Evolutionary conservation across 2,888 invertebrate genomes (phyloP), one percentile per base, ranked within the genome.

Genomic region (Brassicogethes aeneus): DNA sequence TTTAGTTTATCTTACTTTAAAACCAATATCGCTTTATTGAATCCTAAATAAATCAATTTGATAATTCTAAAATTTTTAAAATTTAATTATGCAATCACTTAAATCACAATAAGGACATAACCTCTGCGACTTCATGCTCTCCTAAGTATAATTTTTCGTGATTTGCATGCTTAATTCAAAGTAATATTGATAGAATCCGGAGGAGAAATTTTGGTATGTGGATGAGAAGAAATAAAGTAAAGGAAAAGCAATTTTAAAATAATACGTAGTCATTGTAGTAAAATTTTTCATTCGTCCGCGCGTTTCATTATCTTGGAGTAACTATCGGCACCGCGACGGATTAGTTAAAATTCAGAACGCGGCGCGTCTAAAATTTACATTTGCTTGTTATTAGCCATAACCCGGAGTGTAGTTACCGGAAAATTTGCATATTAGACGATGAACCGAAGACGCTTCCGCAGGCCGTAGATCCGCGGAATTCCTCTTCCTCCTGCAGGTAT

Each of bases 401-500:
- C 53, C 54, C 48, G 47, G 50, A 53, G 54, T 53, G 56, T 56
- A 57, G 55, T 48, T 54, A 53, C 53, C 48, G 42, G 41, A 41
- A 51, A 57, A 58, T 58, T 58, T 55, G 56, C 58, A 58, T 58
- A 55, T 54, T 52, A 53, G 52, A 52, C 54, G 57, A 58, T 52
- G 57, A 54, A 54, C 51, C 51, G 46, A 51, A 55, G 48, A 46
- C 41, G 43, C 42, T 41, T 39, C 33, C 15, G 34, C 39, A 15
- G 36, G 32, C 35, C n/a, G 35, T 5, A 16, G 35, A 16, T 3
- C 10, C 15, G 35, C 34, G 40, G 39, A 36, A 36, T 39, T n/a
- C n/a, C n/a, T n/a, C n/a, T n/a, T n/a, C n/a, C n/a, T n/a, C n/a
- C n/a, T 12, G 42, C 51, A 53, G 50, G 52, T 53, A 52, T 52